These are phyloP conservation scores for Lagocephalus sceleratus DNA, from an alignment of 2,797 vertebrate genomes.

Conservation along the genomic window DNA sequence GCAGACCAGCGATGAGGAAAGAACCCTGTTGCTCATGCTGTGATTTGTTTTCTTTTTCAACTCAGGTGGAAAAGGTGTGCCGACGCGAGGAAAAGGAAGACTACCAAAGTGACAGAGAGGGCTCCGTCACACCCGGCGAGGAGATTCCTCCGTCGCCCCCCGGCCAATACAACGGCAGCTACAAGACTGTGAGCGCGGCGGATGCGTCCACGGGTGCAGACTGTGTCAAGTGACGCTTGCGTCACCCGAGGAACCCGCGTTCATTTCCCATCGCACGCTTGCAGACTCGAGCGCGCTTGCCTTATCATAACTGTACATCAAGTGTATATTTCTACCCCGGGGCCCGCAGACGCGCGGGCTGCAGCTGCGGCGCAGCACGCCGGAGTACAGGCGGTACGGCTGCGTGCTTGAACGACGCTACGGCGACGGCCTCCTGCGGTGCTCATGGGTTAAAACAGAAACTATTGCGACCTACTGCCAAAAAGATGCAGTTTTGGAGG, in stretches of 20 bases:
- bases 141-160: constrained; percentile 70
- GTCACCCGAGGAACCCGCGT: too few species aligned
- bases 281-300: constrained; percentile 9
- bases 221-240: not conserved
- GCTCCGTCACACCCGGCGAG: constrained; percentile 59
- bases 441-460: too few species aligned
- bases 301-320: too few species aligned
- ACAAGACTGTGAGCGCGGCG: constrained; percentile 69
- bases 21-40: not conserved
- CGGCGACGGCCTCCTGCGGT: too few species aligned
- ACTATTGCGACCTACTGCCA: too few species aligned
- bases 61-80: constrained; percentile 75
- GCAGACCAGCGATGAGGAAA: not conserved
- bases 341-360: too few species aligned
- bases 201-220: constrained; percentile 61
- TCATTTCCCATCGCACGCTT: not conserved
- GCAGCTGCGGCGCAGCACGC: too few species aligned
- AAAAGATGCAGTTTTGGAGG: too few species aligned
- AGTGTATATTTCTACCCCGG: too few species aligned
- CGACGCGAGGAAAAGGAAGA: constrained; percentile 51
- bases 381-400: too few species aligned
- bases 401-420: too few species aligned
- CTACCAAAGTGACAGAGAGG: constrained; percentile 72
- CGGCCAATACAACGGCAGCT: constrained; percentile 86
- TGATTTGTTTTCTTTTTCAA: not conserved